phyloP scores from a whole-genome alignment of 2,888 invertebrate species.

The Busseola fusca region DNA sequence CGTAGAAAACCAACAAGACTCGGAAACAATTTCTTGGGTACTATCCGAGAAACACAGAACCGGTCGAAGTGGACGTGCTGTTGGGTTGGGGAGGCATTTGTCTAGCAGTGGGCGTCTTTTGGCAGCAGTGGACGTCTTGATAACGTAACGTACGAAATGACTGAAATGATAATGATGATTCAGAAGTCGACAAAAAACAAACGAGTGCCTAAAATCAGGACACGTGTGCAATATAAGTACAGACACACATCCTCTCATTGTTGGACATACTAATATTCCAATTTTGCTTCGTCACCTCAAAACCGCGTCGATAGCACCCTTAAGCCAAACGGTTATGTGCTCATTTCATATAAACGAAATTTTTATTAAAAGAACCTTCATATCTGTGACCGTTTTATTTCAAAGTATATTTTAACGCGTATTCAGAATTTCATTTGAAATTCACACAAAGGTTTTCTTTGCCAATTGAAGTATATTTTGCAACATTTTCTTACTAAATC shows the following conservation, averaged over 20 bases:
- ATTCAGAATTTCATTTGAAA: constrained; percentile 6
- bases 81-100: too few relatives aligned
- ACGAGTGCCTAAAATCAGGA: background rate
- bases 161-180: too few relatives aligned
- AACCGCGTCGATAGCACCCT: background rate
- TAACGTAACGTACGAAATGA: too few relatives aligned
- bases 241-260: background rate
- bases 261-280: background rate
- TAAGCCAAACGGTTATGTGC: constrained; percentile 28
- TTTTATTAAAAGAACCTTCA: constrained; percentile 1
- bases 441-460: constrained; percentile 3
- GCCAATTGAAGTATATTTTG: background rate
- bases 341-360: constrained; percentile 20
- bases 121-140: too few relatives aligned
- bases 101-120: too few relatives aligned
- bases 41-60: background rate
- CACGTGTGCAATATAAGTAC: background rate
- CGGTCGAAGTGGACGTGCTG: too few relatives aligned
- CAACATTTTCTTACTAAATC: constrained; percentile 5
- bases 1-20: background rate
- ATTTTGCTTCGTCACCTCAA: constrained; percentile 17
- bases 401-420: constrained; percentile 4
- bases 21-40: background rate
- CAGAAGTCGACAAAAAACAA: background rate
- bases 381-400: constrained; percentile 9